Evolutionary conservation across 2,888 invertebrate genomes (phyloP), one percentile per base, ranked within the genome.

Genomic region (Diarsia mendica): DNA sequence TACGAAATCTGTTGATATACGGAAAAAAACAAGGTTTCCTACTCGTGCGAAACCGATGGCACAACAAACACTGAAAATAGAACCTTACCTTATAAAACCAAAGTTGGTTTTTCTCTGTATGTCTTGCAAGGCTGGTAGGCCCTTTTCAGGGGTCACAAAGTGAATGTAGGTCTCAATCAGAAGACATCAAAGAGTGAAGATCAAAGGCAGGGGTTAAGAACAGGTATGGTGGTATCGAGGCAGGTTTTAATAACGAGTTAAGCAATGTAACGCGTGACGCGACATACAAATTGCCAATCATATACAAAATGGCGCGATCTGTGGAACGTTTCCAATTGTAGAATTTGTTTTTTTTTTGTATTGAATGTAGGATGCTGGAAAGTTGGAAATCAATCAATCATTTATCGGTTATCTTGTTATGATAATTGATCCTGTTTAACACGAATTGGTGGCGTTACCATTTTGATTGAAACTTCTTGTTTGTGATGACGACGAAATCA

Each of bases 201-300:
- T 91, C 91, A 91, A 91, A 91, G 90, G 86, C 87, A 85, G 85
- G 85, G 87, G 87, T 89, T 85, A 87, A 90, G 90, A 89, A 89
- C 91, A 91, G 91, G 91, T 91, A 90, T 88, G 88, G 79, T 85
- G 87, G 88, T 91, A 91, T 91, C 85, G 90, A 83, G 83, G 84
- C 77, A 83, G 79, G 84, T 86, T 88, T 88, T 89, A 89, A 89
- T 89, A 88, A 86, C 80, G 77, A 83, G 85, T 77, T 79, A 79
- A 79, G 83, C 78, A 78, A 79, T 75, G 83, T 83, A 77, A 75
- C 80, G 82, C 82, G 72, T 82, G 79, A 74, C 67, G 74, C 79
- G 55, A 66, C 67, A 73, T 72, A 86, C 84, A 84, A 85, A 86
- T 87, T 86, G 86, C 60, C 87, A 83, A 87, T 87, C 85, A 79